Evolutionary conservation across 2,888 invertebrate genomes (phyloP), one percentile per base, ranked within the genome.

Genomic region (Cantharis rufa): DNA sequence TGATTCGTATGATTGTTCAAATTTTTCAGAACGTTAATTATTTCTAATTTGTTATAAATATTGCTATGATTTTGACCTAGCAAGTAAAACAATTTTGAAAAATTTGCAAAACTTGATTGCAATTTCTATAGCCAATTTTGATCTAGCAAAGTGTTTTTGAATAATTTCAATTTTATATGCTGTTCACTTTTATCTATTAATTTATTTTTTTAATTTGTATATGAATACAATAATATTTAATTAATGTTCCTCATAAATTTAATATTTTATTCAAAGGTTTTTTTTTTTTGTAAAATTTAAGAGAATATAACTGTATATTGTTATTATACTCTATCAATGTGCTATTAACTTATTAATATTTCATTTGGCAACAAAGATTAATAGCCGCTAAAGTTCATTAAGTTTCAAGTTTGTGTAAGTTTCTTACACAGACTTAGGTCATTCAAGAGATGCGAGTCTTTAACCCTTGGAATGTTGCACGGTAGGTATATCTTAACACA

Each of bases 391-490:
- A 28, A 28, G 27, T 28, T 28, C 10, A 28, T 28, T 28, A 10
- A 28, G 27, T 28, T 28, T 28, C 10, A 28, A 28, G 27, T 28
- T 11, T 10, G 27, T 28, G 27, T 11, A 48, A 48, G 66, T 66
- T 69, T 72, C 61, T 48, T 48, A 73, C 62, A 62, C 73, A 62
- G 62, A 62, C 70, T 62, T 70, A 61, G 62, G 61, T 21, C 69
- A 66, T 18, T 64, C 18, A 71, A 70, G 15, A 66, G 66, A 80
- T 79, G 81, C 78, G 79, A 82, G 83, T 84, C 84, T 83, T 83
- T 82, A 82, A 83, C 83, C 82, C 79, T 77, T 80, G 84, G 84
- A 84, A 85, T 85, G 85, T 81, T 84, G 85, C 83, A 84, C 80
- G 85, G 85, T 84, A 81, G 83, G 84, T 83, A 82, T 82, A 82